phyloP scores from a whole-genome alignment of 2,888 invertebrate species.

The Drosophila fulvimacula region DNA sequence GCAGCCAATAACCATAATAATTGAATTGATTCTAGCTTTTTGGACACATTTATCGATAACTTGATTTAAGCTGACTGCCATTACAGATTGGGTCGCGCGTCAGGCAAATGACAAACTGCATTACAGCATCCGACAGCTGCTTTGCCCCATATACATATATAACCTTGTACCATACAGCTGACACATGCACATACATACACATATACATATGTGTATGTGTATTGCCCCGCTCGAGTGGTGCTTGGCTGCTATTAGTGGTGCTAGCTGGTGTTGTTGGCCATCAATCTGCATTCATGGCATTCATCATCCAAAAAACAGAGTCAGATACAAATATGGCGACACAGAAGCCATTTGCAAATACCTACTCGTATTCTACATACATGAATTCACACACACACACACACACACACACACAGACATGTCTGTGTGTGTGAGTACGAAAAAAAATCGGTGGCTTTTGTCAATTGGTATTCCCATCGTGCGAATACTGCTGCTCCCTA shows the following conservation, averaged over 20 bases:
- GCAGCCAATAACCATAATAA: constrained; percentile 26
- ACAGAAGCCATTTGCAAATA: constrained; percentile 72
- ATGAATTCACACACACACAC: constrained; percentile 6
- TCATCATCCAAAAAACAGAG: constrained; percentile 64
- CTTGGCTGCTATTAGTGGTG: constrained; percentile 8
- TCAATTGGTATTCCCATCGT: constrained; percentile 68
- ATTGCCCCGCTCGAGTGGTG: background rate
- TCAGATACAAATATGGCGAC: constrained; percentile 74
- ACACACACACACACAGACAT: background rate
- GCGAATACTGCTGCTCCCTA: constrained; percentile 22
- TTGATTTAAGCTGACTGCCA: constrained; percentile 42
- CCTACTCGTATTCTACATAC: constrained; percentile 21
- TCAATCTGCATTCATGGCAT: constrained; percentile 68
- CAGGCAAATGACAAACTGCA: constrained; percentile 63
- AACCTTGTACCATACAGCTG: background rate
- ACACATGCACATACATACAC: too few species aligned
- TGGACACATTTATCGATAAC: constrained; percentile 53
- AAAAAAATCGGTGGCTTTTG: constrained; percentile 55
- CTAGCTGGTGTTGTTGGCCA: constrained; percentile 34
- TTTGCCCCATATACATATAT: constrained; percentile 2
- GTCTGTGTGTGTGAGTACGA: background rate
- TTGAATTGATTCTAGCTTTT: constrained; percentile 35
- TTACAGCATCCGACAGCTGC: constrained; percentile 55
- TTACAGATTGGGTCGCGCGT: constrained; percentile 29
- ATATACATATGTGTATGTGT: background rate